phyloP scores from a whole-genome alignment of 2,113 vertebrate species.

The Hemichromis elongatus region DNA sequence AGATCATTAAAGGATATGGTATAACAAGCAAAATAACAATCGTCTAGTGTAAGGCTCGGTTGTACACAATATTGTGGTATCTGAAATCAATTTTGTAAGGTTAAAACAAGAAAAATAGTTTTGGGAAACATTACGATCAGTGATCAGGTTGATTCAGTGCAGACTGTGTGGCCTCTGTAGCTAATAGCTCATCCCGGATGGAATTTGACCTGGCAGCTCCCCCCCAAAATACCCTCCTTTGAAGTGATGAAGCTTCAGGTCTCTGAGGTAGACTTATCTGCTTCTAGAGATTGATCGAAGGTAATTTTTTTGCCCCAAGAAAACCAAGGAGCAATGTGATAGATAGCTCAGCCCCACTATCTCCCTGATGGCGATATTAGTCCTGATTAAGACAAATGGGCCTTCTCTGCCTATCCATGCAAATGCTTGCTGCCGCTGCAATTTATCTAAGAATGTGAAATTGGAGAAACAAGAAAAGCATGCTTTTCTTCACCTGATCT shows the following conservation, averaged over 20 bases:
- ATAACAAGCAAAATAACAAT: background rate
- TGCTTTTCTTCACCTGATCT: conserved; percentile 19
- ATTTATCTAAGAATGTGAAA: conserved; percentile 42
- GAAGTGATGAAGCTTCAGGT: conserved; percentile 51
- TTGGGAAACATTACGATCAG: conserved; percentile 24
- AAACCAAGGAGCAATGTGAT: conserved; percentile 51
- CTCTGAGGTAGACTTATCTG: conserved; percentile 56
- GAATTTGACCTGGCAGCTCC: conserved; percentile 44
- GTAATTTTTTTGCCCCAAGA: conserved; percentile 55
- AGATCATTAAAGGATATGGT: background rate
- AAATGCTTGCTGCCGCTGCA: conserved; percentile 40
- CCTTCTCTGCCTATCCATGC: conserved; percentile 51
- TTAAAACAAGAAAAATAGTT: background rate
- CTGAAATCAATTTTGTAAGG: conserved; percentile 39
- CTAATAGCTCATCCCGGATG: conserved; percentile 48
- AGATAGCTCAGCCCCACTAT: conserved; percentile 46
- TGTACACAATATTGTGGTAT: background rate
- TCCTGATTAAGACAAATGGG: conserved; percentile 67
- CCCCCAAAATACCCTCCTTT: conserved; percentile 24
- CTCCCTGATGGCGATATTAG: conserved; percentile 66
- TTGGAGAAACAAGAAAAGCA: conserved; percentile 6
- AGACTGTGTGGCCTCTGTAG: conserved; percentile 39
- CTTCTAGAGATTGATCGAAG: conserved; percentile 64
- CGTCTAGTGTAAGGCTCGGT: background rate
- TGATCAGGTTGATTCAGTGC: conserved; percentile 29